phyloP scores from a whole-genome alignment of 2,888 invertebrate species.

The Ormyrus thymus region DNA sequence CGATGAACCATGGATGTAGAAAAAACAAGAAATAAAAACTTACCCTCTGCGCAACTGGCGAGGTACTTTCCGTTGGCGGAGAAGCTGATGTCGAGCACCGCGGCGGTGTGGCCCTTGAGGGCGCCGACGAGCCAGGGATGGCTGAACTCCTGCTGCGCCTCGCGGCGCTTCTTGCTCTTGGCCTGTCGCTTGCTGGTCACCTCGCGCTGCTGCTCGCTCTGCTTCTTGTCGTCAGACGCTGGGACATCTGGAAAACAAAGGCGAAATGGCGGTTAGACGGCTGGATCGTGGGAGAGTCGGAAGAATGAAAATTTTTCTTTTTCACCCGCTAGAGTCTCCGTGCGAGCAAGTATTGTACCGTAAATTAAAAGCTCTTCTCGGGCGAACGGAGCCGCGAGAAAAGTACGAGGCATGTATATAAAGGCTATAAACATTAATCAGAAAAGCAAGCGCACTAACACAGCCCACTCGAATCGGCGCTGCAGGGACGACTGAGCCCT shows the following conservation, averaged over 20 bases:
- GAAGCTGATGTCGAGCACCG: constrained; percentile 86
- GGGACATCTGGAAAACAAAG: constrained; percentile 27
- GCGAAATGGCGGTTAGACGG: neutral
- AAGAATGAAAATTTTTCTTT: neutral
- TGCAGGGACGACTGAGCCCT: too few relatives aligned
- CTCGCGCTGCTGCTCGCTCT: constrained; percentile 30
- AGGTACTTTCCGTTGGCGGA: constrained; percentile 91
- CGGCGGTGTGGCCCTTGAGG: constrained; percentile 88
- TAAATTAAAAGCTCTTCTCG: neutral
- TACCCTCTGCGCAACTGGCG: constrained; percentile 90
- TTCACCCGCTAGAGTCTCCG: neutral
- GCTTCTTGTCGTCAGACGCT: constrained; percentile 31
- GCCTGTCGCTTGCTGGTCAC: constrained; percentile 63
- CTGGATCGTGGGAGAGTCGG: neutral
- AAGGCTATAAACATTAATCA: too few relatives aligned
- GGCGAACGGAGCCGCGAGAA: neutral
- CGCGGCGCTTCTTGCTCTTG: constrained; percentile 70
- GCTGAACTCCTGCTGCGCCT: constrained; percentile 69
- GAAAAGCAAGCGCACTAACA: too few relatives aligned
- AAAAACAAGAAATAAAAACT: constrained; percentile 64
- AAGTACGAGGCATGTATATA: too few relatives aligned
- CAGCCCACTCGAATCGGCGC: too few relatives aligned
- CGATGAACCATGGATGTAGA: neutral
- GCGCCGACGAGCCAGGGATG: constrained; percentile 84
- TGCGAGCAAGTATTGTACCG: neutral